Conservation (phyloP, 2,888 invertebrate species). For the Amblyjoppa fuscipennis region DNA sequence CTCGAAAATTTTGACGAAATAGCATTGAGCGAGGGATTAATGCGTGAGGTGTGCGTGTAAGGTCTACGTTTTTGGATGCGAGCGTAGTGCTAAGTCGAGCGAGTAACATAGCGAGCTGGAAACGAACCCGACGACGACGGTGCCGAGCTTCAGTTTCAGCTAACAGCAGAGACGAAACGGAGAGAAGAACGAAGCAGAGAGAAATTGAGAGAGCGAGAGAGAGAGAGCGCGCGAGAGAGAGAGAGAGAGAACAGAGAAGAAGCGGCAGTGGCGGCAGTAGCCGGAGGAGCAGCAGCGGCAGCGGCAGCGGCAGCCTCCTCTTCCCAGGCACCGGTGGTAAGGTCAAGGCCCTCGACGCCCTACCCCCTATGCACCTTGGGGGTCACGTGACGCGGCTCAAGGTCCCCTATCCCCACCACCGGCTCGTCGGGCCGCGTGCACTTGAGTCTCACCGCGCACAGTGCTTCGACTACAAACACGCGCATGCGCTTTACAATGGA, state of each 20-base stretch:
- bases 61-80: constrained; percentile 80
- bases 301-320: constrained; percentile 74
- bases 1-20: too few relatives aligned
- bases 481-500: constrained; percentile 22
- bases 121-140: constrained; percentile 44
- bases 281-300: constrained; percentile 49
- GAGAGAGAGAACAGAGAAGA: constrained; percentile 52
- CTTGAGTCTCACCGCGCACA: constrained; percentile 67
- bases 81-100: constrained; percentile 74
- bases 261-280: constrained; percentile 65
- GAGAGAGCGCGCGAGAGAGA: constrained; percentile 34
- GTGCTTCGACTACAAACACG: constrained; percentile 8
- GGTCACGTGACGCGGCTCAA: constrained; percentile 87
- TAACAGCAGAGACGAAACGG: constrained; percentile 45
- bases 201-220: constrained; percentile 23
- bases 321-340: constrained; percentile 82
- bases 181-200: constrained; percentile 40
- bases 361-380: constrained; percentile 83
- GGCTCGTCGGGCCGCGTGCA: constrained; percentile 71
- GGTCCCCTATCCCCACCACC: constrained; percentile 85
- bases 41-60: constrained; percentile 7
- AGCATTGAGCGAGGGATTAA: too few relatives aligned
- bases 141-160: constrained; percentile 57
- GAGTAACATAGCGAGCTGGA: constrained; percentile 56
- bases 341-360: constrained; percentile 87